Evolutionary conservation across 2,797 vertebrate species (phyloP), one percentile per base, ranked within the genome.

Genomic region (Sus cebifrons): DNA sequence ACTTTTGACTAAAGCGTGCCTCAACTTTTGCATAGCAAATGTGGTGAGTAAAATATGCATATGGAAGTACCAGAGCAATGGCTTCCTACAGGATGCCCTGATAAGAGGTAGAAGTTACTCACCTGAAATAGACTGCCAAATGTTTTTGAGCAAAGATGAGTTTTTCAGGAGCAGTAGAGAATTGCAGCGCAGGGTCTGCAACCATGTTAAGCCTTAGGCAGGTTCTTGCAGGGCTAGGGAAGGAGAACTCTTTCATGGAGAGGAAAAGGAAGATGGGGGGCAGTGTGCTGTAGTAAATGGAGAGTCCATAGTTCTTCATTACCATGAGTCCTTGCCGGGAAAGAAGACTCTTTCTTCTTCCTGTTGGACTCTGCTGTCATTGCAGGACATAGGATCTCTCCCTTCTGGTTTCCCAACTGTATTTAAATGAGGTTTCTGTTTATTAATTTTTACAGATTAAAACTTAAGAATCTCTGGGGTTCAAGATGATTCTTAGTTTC

Each of bases 11-110:
- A 83, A 74, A n/a, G 17, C 36, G 65, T 40, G 18, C 52, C 52
- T 75, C 88, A 32, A 40, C 32, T 73, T 92, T 92, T 54, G 84
- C 85, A 65, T 40, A 90, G 64, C 52, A 17, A 18, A 91, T 15
- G 1, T 52, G 58, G 52, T 44, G n/a, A 65, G 36, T 23, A 16
- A 81, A 92, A 64, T 36, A 29, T 77, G 5, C 27, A 36, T 75
- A 7, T 12, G 7, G 65, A 77, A 17, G 58, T 82, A 67, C 85
- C 40, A 77, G 52, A 95, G 29, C 27, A 70, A 67, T 89, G 20
- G 2, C 36, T 62, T 88, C 67, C 40, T 56, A 82, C 27, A 36
- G 8, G 25, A 56, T 2, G 54, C 3, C 36, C 52, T 56, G 9
- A 10, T 58, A 62, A 56, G 56, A 88, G 12, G 65, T 90, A 54